phyloP scores from a whole-genome alignment of 2,113 vertebrate species.

The Struthio camelus region DNA sequence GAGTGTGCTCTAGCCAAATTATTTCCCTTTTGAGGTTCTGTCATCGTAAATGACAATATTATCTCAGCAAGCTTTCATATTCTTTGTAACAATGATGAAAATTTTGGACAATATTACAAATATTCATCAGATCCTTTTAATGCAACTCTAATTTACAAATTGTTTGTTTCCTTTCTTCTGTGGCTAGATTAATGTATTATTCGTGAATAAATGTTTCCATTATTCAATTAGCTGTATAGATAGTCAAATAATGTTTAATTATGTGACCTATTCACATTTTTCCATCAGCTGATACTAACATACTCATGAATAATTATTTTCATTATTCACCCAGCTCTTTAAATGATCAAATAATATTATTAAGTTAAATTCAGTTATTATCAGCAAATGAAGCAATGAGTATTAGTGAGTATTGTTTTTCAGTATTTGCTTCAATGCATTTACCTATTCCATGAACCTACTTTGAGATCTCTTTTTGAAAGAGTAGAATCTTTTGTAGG shows the following conservation, averaged over 20 bases:
- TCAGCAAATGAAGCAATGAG: not conserved
- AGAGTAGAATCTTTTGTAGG: not conserved
- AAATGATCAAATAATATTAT: constrained; percentile 22
- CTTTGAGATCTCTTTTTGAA: not conserved
- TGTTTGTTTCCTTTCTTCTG: constrained; percentile 52
- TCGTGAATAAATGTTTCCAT: constrained; percentile 48
- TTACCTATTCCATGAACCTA: not conserved
- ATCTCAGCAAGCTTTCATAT: constrained; percentile 40
- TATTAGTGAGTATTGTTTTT: not conserved
- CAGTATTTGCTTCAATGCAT: not conserved
- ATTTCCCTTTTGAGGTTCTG: constrained; percentile 49
- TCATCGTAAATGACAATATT: constrained; percentile 47
- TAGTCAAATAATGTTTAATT: constrained; percentile 56
- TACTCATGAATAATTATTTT: constrained; percentile 39
- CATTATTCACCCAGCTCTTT: constrained; percentile 16
- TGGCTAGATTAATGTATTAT: constrained; percentile 22
- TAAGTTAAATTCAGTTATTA: constrained; percentile 12
- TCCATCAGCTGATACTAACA: constrained; percentile 16
- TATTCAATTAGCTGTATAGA: constrained; percentile 55
- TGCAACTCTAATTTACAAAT: constrained; percentile 31
- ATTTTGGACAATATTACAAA: constrained; percentile 36
- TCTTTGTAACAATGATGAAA: constrained; percentile 43
- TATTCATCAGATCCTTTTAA: constrained; percentile 51
- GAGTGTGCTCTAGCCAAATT: constrained; percentile 1
- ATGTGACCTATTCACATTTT: constrained; percentile 38